phyloP scores from a whole-genome alignment of 2,888 invertebrate genomes.

The Acleris emargana region DNA sequence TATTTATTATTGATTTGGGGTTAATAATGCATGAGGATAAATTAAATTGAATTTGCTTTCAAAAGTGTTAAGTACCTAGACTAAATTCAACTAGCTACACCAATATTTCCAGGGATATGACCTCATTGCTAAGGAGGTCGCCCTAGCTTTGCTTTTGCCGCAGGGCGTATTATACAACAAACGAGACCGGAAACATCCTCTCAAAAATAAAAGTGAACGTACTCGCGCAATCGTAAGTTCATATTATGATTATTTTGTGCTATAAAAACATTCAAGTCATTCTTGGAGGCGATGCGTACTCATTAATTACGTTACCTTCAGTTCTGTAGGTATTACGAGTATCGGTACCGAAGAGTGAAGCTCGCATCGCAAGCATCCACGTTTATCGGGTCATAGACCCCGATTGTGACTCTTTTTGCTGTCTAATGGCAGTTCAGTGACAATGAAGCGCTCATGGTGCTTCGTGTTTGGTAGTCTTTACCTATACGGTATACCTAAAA shows the following conservation, averaged over 20 bases:
- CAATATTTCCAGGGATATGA: background rate
- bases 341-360: slow-evolving; percentile 43
- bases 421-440: slow-evolving; percentile 51
- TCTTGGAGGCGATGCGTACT: no score
- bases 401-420: slow-evolving; percentile 44
- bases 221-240: slow-evolving; percentile 62
- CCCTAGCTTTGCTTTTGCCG: slow-evolving; percentile 30
- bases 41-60: no score
- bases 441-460: slow-evolving; percentile 50
- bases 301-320: no score
- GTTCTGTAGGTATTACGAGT: no score
- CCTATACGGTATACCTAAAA: no score
- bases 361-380: slow-evolving; percentile 42
- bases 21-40: no score
- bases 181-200: slow-evolving; percentile 58
- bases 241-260: slow-evolving; percentile 54
- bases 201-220: slow-evolving; percentile 80
- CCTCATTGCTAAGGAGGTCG: slow-evolving; percentile 25
- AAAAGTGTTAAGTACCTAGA: no score
- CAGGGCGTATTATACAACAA: slow-evolving; percentile 47
- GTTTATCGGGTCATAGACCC: slow-evolving; percentile 40
- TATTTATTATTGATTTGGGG: no score
- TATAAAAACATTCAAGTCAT: slow-evolving; percentile 40
- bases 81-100: no score
- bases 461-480: background rate